Evolutionary conservation across 2,113 vertebrate species (phyloP), one percentile per base, ranked within the genome.

Genomic region (Nycticebus coucang): DNA sequence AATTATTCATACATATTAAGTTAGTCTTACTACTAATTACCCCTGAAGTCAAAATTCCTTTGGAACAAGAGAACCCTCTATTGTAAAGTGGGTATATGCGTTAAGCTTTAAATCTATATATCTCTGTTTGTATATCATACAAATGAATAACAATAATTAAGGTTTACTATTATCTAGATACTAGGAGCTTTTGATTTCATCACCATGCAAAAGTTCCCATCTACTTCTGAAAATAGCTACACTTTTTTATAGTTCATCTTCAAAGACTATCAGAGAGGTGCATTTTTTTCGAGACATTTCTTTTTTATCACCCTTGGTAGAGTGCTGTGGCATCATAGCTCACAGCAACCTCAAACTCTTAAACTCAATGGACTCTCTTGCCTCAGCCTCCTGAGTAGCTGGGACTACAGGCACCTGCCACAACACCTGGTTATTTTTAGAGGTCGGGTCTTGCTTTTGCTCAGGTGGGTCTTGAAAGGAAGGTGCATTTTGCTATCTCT

Each of bases 81-180:
- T 82, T 30, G 50, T 95, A 57, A 72, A 95, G 72, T 96, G 50
- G 68, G 21, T 62, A 87, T 41, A 55, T 71, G 84, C 41, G 17
- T 97, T 0, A 0, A 90, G 62, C 77, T 97, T 95, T 97, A 97
- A 89, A 69, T 18, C 59, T 92, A 86, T 7, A 0, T 53, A 21
- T 92, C 85, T 95, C 87, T 96, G 6, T 96, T 96, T 97, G 71
- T 95, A 91, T 96, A 96, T 84, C 91, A 93, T 59, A 66, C 28
- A 97, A 95, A 95, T 95, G 93, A 97, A 89, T 95, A 96, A 87
- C 33, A 77, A 87, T 55, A 87, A 57, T 19, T 55, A 78, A 64
- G 14, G 71, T 80, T 97, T 97, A 74, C 91, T 92, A 71, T 98
- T 98, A 95, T 87, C 91, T 97, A 75, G 93, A 82, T 97, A 96